Conservation (phyloP, 2,797 vertebrate genomes). For the Atherinosoma microstoma region DNA sequence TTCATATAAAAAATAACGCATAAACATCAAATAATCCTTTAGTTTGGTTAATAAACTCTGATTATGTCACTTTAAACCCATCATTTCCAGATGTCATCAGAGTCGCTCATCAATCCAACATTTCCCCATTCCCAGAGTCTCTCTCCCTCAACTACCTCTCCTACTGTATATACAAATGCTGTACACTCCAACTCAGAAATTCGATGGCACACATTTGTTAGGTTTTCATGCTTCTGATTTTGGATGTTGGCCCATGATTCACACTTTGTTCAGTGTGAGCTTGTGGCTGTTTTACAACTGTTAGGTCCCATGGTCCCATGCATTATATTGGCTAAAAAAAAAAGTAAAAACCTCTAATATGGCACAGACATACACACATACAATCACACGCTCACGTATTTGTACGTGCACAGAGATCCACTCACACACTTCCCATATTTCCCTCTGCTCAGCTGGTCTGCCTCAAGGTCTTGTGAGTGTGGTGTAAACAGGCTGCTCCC, state of each 20-base stretch:
- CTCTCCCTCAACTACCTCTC: conserved; percentile 19
- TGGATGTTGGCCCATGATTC: conserved; percentile 65
- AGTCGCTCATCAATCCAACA: conserved; percentile 46
- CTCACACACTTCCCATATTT: conserved; percentile 78
- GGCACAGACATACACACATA: conserved; percentile 46
- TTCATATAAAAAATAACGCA: conserved; percentile 77
- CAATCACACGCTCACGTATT: conserved; percentile 27
- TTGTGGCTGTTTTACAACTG: conserved; percentile 41
- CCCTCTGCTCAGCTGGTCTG: conserved; percentile 70
- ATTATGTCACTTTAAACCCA: conserved; percentile 70
- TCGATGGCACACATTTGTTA: conserved; percentile 75
- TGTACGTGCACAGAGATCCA: conserved; percentile 53
- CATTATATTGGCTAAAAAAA: conserved; percentile 72
- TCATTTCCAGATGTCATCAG: conserved; percentile 47
- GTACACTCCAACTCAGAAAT: conserved; percentile 39
- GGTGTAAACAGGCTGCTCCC: conserved; percentile 99
- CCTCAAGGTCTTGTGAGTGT: conserved; percentile 95
- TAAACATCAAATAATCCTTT: conserved; percentile 73
- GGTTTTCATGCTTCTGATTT: conserved; percentile 59
- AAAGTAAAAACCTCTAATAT: conserved; percentile 77
- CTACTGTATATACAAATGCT: conserved; percentile 31
- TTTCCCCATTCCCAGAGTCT: conserved; percentile 30
- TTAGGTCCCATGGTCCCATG: conserved; percentile 62
- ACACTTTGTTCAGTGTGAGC: conserved; percentile 42
- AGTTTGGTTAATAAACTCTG: conserved; percentile 84